Conservation (phyloP, 1,140 invertebrate species). For the Anoplophora glabripennis region DNA sequence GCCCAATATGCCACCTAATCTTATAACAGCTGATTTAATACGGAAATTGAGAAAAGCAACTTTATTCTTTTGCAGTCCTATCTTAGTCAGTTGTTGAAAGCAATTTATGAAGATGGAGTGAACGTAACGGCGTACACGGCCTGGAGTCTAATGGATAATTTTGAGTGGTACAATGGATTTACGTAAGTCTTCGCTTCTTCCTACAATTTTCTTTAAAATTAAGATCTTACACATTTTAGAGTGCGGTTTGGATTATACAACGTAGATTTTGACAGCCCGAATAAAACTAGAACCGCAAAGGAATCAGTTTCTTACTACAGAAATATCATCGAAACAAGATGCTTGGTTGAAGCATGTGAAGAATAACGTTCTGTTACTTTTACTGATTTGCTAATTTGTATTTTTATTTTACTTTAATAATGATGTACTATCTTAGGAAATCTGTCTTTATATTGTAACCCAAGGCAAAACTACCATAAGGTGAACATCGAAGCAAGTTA, state of each 20-base stretch:
- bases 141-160: constrained; percentile 29
- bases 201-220: background rate
- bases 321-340: constrained; percentile 37
- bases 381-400: too few relatives aligned
- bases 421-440: too few relatives aligned
- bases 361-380: too few relatives aligned
- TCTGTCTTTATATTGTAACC: too few relatives aligned
- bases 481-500: too few relatives aligned
- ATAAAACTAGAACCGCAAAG: constrained; percentile 15
- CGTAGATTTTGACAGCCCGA: constrained; percentile 14
- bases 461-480: too few relatives aligned
- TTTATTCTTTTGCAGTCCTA: constrained; percentile 24
- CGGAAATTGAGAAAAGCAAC: too few relatives aligned
- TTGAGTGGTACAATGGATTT: constrained; percentile 26
- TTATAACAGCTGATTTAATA: too few relatives aligned
- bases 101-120: constrained; percentile 32
- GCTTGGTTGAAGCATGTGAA: constrained; percentile 42
- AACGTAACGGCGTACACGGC: constrained; percentile 23
- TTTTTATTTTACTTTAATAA: too few relatives aligned
- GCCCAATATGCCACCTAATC: too few relatives aligned
- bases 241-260: constrained; percentile 8
- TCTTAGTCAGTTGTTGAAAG: constrained; percentile 13
- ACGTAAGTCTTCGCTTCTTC: constrained; percentile 22
- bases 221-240: constrained; percentile 18
- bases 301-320: constrained; percentile 7